phyloP scores from a whole-genome alignment of 2,888 invertebrate genomes.

The Polydrusus tereticollis region DNA sequence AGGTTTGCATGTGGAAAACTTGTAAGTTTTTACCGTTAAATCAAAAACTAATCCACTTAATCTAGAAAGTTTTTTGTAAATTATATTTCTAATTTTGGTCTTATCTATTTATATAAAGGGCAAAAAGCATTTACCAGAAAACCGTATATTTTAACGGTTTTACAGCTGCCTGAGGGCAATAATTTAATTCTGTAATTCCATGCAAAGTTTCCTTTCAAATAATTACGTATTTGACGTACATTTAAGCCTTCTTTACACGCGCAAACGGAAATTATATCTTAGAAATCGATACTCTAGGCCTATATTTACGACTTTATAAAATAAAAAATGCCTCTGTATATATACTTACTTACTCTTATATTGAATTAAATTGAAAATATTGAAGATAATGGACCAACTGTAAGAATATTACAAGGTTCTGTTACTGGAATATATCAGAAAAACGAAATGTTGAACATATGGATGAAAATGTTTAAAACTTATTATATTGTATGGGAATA shows the following conservation, averaged over 20 bases:
- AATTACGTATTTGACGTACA: neutral
- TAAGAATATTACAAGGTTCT: no score
- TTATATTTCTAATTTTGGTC: no score
- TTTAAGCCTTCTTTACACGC: neutral
- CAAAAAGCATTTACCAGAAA: neutral
- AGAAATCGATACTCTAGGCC: neutral
- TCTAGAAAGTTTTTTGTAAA: neutral
- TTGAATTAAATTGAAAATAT: no score
- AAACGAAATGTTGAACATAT: no score
- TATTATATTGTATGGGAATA: no score
- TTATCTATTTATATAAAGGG: no score
- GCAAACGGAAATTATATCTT: neutral
- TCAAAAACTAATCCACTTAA: constrained; percentile 24
- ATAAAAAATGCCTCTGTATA: neutral
- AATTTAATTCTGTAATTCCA: neutral
- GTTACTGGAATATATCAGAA: no score
- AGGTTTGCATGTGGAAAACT: constrained; percentile 3
- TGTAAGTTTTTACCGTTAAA: constrained; percentile 13
- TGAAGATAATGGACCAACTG: no score
- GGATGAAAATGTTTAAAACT: no score
- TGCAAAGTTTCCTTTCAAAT: neutral
- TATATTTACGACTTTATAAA: neutral
- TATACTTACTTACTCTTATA: no score
- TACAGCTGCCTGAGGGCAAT: neutral
- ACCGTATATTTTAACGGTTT: neutral